phyloP scores from a whole-genome alignment of 2,888 invertebrate genomes.

The Abrostola tripartita region DNA sequence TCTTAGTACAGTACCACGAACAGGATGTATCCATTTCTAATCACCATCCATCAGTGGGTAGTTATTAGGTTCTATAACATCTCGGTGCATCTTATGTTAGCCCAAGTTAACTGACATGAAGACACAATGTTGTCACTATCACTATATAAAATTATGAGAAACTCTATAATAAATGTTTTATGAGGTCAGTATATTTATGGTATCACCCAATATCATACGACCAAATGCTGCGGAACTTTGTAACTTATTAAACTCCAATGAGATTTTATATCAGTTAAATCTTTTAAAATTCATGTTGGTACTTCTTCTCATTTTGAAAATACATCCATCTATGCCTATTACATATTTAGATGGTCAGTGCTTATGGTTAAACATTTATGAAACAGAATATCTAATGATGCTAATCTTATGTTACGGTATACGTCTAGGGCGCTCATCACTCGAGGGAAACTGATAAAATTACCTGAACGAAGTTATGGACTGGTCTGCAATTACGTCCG shows the following conservation, averaged over 20 bases:
- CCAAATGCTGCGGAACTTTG: background rate
- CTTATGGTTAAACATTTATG: conserved; percentile 6
- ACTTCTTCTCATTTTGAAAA: too few relatives aligned
- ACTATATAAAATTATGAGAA: conserved; percentile 6
- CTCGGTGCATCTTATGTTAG: conserved; percentile 23
- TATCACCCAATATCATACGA: background rate
- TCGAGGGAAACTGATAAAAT: conserved; percentile 63
- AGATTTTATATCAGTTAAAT: too few relatives aligned
- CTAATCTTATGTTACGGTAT: background rate
- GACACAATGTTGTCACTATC: conserved; percentile 35
- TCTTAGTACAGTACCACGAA: too few relatives aligned
- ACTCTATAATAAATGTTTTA: conserved; percentile 36
- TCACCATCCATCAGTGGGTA: too few relatives aligned
- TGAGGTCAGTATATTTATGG: conserved; percentile 32
- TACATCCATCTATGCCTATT: background rate
- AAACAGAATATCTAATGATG: conserved; percentile 2
- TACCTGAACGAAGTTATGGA: conserved; percentile 70
- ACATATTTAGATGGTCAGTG: background rate
- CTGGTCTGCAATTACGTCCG: conserved; percentile 62
- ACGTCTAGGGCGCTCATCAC: conserved; percentile 13
- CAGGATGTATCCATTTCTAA: too few relatives aligned
- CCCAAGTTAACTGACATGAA: conserved; percentile 31
- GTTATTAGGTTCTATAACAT: background rate
- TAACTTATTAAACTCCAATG: too few relatives aligned
- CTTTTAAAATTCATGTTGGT: too few relatives aligned